Evolutionary conservation across 1,140 invertebrate species (phyloP).

Genomic region (Babylonia areolata): DNA sequence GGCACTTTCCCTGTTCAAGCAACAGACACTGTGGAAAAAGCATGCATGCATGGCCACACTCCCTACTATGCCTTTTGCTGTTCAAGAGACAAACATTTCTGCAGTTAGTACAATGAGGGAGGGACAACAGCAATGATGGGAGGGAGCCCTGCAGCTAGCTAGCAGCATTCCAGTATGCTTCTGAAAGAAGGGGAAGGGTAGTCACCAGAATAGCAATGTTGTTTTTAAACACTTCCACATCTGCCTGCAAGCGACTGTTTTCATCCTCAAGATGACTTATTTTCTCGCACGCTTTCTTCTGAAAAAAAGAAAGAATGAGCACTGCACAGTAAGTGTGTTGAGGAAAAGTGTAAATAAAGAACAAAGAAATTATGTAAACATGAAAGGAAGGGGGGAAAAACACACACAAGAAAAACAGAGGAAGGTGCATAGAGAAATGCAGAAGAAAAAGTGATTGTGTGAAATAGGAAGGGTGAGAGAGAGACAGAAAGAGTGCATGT

Average conservation of each 20-base stretch:
- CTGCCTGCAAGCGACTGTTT: constrained; percentile 38
- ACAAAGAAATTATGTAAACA: not conserved
- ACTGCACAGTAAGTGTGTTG: not conserved
- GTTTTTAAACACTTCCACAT: constrained; percentile 40
- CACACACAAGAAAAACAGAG: not conserved
- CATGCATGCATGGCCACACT: not conserved
- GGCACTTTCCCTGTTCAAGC: no score
- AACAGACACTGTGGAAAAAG: not conserved
- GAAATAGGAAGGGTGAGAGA: not conserved
- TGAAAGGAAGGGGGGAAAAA: not conserved
- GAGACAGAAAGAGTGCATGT: not conserved
- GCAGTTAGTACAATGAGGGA: no score
- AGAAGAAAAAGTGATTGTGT: not conserved
- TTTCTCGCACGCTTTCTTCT: constrained; percentile 17
- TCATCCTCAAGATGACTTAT: constrained; percentile 29
- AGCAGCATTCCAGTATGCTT: not conserved
- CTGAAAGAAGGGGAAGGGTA: constrained; percentile 23
- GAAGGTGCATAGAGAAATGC: no score
- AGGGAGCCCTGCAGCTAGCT: not conserved
- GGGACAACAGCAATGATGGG: no score
- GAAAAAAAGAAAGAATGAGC: not conserved
- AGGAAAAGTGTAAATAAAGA: not conserved
- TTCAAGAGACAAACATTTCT: not conserved
- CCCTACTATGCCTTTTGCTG: not conserved
- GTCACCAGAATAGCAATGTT: constrained; percentile 42